phyloP scores from a whole-genome alignment of 92 coral and sea anemone genomes.

The Epizoanthus stellaris region DNA sequence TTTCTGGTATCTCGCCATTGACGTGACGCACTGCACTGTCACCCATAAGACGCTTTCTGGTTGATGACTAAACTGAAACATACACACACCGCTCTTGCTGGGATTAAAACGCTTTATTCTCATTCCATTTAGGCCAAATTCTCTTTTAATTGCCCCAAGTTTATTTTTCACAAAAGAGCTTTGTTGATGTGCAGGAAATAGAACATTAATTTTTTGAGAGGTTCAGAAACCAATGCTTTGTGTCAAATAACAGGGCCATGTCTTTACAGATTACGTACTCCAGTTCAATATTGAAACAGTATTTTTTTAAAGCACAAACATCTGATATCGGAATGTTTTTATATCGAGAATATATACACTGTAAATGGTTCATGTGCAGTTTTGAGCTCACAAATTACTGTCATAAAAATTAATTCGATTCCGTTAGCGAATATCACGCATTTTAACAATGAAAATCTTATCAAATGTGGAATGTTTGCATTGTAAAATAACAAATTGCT shows the following conservation, averaged over 20 bases:
- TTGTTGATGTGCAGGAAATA: not conserved
- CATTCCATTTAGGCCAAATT: not conserved
- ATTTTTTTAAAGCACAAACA: too few species aligned
- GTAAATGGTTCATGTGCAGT: too few species aligned
- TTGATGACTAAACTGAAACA: not conserved
- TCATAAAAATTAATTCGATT: too few species aligned
- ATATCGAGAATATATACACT: too few species aligned
- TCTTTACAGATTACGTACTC: not conserved
- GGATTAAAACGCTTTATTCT: not conserved
- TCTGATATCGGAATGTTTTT: too few species aligned
- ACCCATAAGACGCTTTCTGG: not conserved
- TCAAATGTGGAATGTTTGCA: too few species aligned
- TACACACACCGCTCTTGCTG: not conserved
- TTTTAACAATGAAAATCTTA: too few species aligned
- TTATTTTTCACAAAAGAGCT: not conserved
- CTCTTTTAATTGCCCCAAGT: not conserved
- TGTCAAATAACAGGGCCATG: not conserved
- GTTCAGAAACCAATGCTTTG: not conserved
- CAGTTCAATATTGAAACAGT: too few species aligned
- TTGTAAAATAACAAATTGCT: too few species aligned
- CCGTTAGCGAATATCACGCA: too few species aligned
- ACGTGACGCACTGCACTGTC: not conserved
- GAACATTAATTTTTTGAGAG: not conserved
- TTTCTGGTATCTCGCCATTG: conserved; percentile 19
- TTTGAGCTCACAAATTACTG: too few species aligned